phyloP scores from a whole-genome alignment of 2,888 invertebrate species.

The Scaptomyza reducta region DNA sequence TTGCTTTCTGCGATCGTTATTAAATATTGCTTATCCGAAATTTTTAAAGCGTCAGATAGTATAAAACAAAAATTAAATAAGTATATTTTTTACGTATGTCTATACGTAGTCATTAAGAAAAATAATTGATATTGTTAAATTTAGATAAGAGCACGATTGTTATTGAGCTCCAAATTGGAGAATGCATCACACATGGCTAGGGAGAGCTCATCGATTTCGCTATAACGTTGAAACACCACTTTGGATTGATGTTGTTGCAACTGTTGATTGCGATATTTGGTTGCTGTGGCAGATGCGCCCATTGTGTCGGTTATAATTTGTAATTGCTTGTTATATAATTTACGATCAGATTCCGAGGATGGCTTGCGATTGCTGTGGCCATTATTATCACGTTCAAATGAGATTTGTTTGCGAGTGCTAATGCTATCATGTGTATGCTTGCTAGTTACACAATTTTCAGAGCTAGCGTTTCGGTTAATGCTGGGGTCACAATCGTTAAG shows the following conservation, averaged over 20 bases:
- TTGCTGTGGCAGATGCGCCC: slow-evolving; percentile 53
- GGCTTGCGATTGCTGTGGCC: slow-evolving; percentile 50
- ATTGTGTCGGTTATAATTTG: slow-evolving; percentile 74
- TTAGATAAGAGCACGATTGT: slow-evolving; percentile 62
- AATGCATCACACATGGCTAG: slow-evolving; percentile 37
- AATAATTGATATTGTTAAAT: slow-evolving; percentile 5
- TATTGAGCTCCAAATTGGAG: slow-evolving; percentile 54
- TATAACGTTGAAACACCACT: slow-evolving; percentile 63
- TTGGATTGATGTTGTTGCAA: slow-evolving; percentile 34
- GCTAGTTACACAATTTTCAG: slow-evolving; percentile 54
- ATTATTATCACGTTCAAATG: slow-evolving; percentile 40
- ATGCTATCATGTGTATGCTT: slow-evolving; percentile 47
- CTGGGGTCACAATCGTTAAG: slow-evolving; percentile 30
- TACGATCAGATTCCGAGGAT: slow-evolving; percentile 64
- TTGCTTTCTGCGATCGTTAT: slow-evolving; percentile 22
- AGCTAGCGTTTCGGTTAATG: slow-evolving; percentile 25
- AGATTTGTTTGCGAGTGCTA: slow-evolving; percentile 41
- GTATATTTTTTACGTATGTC: slow-evolving; percentile 31
- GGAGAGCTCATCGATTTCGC: slow-evolving; percentile 62
- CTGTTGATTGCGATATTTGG: slow-evolving; percentile 38
- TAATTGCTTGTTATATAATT: slow-evolving; percentile 69
- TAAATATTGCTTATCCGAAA: slow-evolving; percentile 19
- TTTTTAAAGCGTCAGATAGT: slow-evolving; percentile 8
- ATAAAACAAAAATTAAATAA: not conserved
- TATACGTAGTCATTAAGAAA: no score